Percentiles rank a stretch among this genome's conserved stretches.
Conservation (phyloP, 2,888 invertebrate genomes). For the Aphodius sticticus region DNA sequence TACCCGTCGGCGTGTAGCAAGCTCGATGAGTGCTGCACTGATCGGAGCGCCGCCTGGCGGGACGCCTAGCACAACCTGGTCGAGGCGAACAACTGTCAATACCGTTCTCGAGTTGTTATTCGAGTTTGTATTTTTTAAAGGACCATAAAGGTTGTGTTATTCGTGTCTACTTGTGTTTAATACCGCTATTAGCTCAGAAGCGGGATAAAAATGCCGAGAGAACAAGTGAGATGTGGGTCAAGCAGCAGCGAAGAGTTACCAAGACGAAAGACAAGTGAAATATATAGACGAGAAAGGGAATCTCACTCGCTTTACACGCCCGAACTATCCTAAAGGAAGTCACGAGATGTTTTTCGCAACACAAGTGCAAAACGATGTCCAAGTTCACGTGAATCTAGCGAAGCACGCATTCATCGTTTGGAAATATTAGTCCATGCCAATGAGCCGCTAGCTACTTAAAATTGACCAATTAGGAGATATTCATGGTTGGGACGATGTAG, state of each 20-base stretch:
- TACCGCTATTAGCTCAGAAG: background rate
- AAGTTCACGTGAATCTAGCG: background rate
- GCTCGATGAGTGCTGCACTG: no score
- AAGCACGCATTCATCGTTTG: background rate
- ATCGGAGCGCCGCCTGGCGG: no score
- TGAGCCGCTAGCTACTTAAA: slow-evolving; percentile 40
- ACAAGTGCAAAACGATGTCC: background rate
- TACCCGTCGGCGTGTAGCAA: no score
- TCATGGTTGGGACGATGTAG: slow-evolving; percentile 40
- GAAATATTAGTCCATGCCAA: slow-evolving; percentile 28
- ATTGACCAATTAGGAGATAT: slow-evolving; percentile 41
- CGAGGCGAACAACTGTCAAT: no score
- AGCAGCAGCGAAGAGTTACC: background rate
- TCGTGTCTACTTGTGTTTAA: background rate
- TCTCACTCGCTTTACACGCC: background rate
- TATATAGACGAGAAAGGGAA: background rate
- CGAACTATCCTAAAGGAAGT: background rate
- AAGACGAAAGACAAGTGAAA: background rate
- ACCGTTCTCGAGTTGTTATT: no score
- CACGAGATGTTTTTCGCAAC: background rate
- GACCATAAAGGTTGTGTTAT: background rate
- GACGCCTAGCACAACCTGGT: no score
- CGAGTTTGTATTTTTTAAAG: no score
- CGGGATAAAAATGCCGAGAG: background rate
- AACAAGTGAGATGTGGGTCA: background rate